Evolutionary conservation across 2,113 vertebrate genomes (phyloP).

Genomic region (Dasypus novemcinctus): DNA sequence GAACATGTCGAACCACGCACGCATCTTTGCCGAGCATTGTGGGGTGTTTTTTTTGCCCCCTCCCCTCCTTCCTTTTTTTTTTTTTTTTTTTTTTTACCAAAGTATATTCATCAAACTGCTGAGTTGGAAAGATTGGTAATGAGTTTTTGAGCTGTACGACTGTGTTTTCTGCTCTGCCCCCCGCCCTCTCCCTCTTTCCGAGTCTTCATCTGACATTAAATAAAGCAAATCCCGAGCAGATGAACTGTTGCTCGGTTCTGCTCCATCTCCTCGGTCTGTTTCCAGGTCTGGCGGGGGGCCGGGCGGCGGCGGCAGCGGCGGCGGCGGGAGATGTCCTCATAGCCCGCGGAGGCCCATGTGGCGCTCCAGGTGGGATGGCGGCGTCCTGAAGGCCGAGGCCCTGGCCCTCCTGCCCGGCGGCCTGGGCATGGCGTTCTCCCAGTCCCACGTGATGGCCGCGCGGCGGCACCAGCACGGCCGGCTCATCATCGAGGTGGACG

Average conservation of each 20-base stretch:
- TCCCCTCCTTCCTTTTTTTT: not conserved
- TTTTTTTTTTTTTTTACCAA: slow-evolving; percentile 35
- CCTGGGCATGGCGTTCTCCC: slow-evolving; percentile 94
- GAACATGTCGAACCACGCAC: slow-evolving; percentile 39
- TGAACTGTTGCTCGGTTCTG: slow-evolving; percentile 65
- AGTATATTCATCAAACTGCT: slow-evolving; percentile 71
- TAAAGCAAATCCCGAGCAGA: slow-evolving; percentile 62
- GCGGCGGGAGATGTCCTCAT: slow-evolving; percentile 62
- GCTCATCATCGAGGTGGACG: slow-evolving; percentile 93
- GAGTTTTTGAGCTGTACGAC: slow-evolving; percentile 65
- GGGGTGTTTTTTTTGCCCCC: not conserved
- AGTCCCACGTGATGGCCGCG: slow-evolving; percentile 95
- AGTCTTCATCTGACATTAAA: slow-evolving; percentile 66
- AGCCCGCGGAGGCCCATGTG: slow-evolving; percentile 71
- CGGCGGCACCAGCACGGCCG: slow-evolving; percentile 91
- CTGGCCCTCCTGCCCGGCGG: slow-evolving; percentile 51
- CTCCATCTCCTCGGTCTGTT: slow-evolving; percentile 71
- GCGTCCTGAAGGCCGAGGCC: slow-evolving; percentile 67
- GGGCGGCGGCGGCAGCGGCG: slow-evolving; percentile 32
- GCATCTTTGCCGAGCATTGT: not conserved
- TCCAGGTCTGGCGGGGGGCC: slow-evolving; percentile 71
- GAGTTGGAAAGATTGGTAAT: slow-evolving; percentile 74
- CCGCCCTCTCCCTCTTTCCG: slow-evolving; percentile 57
- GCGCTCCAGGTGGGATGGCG: slow-evolving; percentile 71
- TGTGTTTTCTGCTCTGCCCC: not conserved